Evolutionary conservation across 2,113 vertebrate genomes (phyloP).

Genomic region (Syngnathus typhle): DNA sequence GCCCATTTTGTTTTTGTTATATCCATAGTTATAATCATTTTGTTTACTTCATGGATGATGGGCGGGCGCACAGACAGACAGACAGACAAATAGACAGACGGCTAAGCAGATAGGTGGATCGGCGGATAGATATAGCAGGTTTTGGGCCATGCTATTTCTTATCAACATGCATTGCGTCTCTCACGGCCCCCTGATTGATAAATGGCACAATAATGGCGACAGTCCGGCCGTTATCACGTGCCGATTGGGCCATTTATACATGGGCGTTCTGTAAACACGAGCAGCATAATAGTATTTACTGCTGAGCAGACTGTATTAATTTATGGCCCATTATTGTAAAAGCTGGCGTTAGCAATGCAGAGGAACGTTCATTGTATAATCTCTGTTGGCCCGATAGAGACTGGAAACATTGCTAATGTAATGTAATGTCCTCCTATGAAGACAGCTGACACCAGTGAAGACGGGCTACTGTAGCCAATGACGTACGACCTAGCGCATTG

Average conservation of each 20-base stretch:
- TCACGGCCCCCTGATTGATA: constrained; percentile 18
- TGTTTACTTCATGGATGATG: no score
- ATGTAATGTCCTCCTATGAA: constrained; percentile 49
- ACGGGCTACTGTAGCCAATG: constrained; percentile 49
- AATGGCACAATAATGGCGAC: constrained; percentile 53
- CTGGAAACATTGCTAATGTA: constrained; percentile 61
- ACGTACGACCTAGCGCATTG: constrained; percentile 51
- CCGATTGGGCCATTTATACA: constrained; percentile 47
- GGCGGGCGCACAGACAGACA: not conserved
- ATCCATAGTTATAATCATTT: no score
- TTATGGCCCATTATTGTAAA: constrained; percentile 70
- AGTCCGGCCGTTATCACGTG: constrained; percentile 62
- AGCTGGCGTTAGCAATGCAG: constrained; percentile 46
- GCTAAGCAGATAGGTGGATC: not conserved
- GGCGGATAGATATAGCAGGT: constrained; percentile 14
- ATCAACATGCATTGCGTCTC: constrained; percentile 38
- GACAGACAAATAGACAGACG: not conserved
- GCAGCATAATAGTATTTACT: constrained; percentile 63
- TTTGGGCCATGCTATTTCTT: constrained; percentile 37
- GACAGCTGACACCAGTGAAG: constrained; percentile 43
- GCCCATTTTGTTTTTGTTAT: no score
- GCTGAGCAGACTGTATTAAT: constrained; percentile 66
- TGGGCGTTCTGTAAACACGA: constrained; percentile 58
- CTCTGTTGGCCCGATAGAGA: constrained; percentile 42
- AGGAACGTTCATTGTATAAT: constrained; percentile 56